These are phyloP conservation scores for Ophraella communa DNA, from an alignment of 2,888 invertebrate species.

Conservation along the genomic window DNA sequence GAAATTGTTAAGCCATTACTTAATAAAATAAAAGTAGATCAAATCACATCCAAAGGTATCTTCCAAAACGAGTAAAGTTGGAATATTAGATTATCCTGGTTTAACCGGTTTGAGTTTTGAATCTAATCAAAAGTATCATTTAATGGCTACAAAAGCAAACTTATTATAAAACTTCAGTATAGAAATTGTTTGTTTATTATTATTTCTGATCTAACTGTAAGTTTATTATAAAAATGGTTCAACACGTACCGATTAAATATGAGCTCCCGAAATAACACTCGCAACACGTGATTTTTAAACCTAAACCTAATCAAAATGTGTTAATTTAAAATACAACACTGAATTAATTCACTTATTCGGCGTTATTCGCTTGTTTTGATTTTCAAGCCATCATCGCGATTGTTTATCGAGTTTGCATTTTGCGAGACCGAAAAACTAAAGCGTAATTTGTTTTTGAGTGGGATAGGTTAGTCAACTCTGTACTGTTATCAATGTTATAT, in stretches of 20 bases:
- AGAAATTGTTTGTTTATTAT: too few species aligned
- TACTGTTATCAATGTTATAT: constrained; percentile 32
- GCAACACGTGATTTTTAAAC: constrained; percentile 1
- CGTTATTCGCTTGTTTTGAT: constrained; percentile 19
- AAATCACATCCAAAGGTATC: too few species aligned
- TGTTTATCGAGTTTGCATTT: constrained; percentile 23
- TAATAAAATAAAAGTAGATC: background rate
- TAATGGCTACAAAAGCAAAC: background rate
- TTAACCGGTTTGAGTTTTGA: too few species aligned
- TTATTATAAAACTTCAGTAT: background rate
- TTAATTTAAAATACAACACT: constrained; percentile 10
- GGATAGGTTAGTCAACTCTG: constrained; percentile 47
- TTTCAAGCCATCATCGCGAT: constrained; percentile 13
- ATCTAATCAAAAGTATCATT: too few species aligned
- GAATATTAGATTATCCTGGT: too few species aligned
- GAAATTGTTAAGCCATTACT: too few species aligned
- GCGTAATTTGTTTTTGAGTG: constrained; percentile 42
- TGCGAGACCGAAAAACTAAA: constrained; percentile 27
- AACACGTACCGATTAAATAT: background rate
- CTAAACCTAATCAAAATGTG: constrained; percentile 2
- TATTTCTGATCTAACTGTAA: background rate
- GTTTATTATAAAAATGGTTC: background rate
- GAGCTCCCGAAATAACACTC: background rate
- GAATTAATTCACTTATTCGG: constrained; percentile 17
- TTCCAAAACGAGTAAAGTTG: too few species aligned